Percentiles rank a stretch among this genome's conserved stretches.
phyloP scores from a whole-genome alignment of 2,797 vertebrate species.

The Gobio occitaniae region DNA sequence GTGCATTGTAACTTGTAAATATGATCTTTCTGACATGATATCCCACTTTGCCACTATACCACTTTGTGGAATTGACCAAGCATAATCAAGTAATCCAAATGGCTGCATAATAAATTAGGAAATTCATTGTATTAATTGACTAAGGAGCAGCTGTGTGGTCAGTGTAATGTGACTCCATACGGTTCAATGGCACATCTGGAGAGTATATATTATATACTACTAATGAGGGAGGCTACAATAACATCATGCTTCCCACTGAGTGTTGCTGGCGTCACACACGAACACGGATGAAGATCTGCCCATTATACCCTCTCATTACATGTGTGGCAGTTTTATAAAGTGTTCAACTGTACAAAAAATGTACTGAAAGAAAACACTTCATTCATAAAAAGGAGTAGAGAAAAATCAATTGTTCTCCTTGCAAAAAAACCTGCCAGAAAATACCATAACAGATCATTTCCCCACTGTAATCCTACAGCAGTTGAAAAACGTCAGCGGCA shows the following conservation, averaged over 20 bases:
- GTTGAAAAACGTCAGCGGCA: constrained; percentile 78
- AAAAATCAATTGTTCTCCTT: constrained; percentile 51
- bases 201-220: constrained; percentile 15
- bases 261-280: not conserved
- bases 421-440: constrained; percentile 63
- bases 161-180: constrained; percentile 40
- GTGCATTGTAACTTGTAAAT: not conserved
- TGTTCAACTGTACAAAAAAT: not conserved
- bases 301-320: not conserved
- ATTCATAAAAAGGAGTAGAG: constrained; percentile 36
- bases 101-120: not conserved
- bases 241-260: constrained; percentile 11
- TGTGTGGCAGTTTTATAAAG: not conserved
- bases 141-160: constrained; percentile 20
- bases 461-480: constrained; percentile 69
- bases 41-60: too few species aligned
- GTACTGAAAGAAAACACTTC: not conserved
- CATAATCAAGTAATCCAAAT: not conserved
- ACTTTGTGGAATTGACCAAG: not conserved
- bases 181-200: constrained; percentile 29
- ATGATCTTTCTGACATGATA: not conserved
- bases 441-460: constrained; percentile 70
- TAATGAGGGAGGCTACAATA: constrained; percentile 18
- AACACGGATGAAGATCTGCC: constrained; percentile 7
- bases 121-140: constrained; percentile 20